Conservation (phyloP, 2,797 vertebrate species). For the Muraenolepis orangiensis region DNA sequence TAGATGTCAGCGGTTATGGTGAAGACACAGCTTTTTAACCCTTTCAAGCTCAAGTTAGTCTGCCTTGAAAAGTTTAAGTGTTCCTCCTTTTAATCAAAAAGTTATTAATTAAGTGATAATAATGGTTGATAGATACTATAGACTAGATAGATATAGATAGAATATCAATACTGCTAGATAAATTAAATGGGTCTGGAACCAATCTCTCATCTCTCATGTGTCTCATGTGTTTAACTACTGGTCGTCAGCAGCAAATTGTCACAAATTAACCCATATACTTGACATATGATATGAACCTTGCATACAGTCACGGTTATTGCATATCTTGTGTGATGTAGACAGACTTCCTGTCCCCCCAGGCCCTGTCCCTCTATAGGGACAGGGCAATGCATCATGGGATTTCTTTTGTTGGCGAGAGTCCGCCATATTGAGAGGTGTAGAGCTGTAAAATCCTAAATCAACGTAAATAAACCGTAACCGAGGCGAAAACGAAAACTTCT, state of each 20-base stretch:
- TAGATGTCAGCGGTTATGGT: too few relatives aligned
- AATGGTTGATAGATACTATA: too few relatives aligned
- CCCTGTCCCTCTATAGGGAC: neutral
- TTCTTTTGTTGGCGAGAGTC: too few relatives aligned
- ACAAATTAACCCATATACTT: too few relatives aligned
- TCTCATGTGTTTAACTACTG: neutral
- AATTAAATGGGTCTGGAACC: neutral
- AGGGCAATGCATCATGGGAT: too few relatives aligned
- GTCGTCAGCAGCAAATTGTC: too few relatives aligned
- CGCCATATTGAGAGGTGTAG: too few relatives aligned
- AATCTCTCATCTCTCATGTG: neutral
- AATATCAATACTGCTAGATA: neutral
- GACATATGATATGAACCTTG: constrained; percentile 66
- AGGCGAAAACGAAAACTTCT: too few relatives aligned
- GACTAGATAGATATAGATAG: neutral
- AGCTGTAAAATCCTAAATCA: too few relatives aligned
- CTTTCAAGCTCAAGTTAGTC: too few relatives aligned
- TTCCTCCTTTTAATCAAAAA: constrained; percentile 30
- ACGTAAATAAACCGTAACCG: too few relatives aligned
- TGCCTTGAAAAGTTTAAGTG: constrained; percentile 9
- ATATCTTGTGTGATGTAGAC: constrained; percentile 93
- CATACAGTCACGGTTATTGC: constrained; percentile 96
- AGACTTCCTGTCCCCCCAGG: constrained; percentile 53
- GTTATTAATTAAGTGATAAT: too few relatives aligned
- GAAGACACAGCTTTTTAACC: neutral